Conservation (phyloP, 2,113 vertebrate genomes). For the Zapus hudsonius region DNA sequence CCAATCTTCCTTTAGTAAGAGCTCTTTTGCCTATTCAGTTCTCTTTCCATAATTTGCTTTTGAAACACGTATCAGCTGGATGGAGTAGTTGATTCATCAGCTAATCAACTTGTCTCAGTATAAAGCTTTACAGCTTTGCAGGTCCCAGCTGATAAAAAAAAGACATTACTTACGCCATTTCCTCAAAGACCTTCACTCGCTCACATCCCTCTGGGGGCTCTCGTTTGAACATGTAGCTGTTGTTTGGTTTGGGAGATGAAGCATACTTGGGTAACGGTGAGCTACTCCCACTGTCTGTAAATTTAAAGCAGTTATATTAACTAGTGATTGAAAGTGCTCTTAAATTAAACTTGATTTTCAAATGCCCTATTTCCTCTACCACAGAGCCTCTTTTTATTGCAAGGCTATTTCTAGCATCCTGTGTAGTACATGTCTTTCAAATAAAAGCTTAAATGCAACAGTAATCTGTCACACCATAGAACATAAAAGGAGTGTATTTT, state of each 20-base stretch:
- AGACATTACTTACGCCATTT: conserved; percentile 94
- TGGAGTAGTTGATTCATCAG: conserved; percentile 86
- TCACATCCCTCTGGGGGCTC: conserved; percentile 99
- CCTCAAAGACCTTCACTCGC: conserved; percentile 98
- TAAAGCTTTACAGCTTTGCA: conserved; percentile 85
- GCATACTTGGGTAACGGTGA: conserved; percentile 98
- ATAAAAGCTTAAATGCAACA: conserved; percentile 75
- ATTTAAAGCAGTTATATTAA: conserved; percentile 90
- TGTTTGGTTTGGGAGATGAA: conserved; percentile 99
- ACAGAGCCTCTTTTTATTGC: conserved; percentile 71
- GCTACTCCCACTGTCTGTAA: conserved; percentile 94
- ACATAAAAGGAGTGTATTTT: conserved; percentile 75
- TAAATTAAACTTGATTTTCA: conserved; percentile 84
- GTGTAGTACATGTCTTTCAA: conserved; percentile 75
- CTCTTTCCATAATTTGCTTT: conserved; percentile 80
- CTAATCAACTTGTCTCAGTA: conserved; percentile 83
- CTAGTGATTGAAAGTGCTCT: conserved; percentile 87
- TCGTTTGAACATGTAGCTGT: conserved; percentile 99
- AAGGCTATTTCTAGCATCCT: conserved; percentile 75
- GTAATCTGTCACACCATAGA: conserved; percentile 71
- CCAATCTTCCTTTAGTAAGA: conserved; percentile 38
- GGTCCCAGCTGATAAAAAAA: conserved; percentile 85
- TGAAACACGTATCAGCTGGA: conserved; percentile 85
- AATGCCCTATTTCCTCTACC: conserved; percentile 79
- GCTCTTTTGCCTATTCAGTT: conserved; percentile 74